Percentiles rank a stretch among this genome's conserved stretches.
Conservation (phyloP, 2,888 invertebrate genomes). For the Eubasilissa splendida region DNA sequence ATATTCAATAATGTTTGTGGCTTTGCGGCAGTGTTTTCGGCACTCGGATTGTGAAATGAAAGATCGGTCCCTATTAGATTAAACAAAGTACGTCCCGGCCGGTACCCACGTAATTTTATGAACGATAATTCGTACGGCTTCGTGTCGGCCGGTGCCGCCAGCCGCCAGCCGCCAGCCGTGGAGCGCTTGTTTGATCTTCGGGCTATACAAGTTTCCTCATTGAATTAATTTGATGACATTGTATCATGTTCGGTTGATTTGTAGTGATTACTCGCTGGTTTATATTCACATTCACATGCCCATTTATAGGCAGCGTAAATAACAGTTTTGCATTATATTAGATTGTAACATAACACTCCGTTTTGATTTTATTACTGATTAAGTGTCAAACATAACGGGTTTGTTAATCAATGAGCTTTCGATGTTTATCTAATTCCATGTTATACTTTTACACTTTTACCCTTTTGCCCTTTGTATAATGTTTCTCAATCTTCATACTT, state of each 20-base stretch:
- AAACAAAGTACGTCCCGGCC: conserved; percentile 25
- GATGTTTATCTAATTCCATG: too few relatives aligned
- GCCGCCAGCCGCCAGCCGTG: background rate
- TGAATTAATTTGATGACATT: conserved; percentile 23
- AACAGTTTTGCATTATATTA: background rate
- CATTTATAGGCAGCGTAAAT: background rate
- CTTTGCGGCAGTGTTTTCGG: conserved; percentile 50
- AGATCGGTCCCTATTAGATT: conserved; percentile 41
- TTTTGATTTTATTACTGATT: background rate
- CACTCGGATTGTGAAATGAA: conserved; percentile 43
- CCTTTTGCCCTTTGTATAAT: too few relatives aligned
- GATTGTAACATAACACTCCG: background rate
- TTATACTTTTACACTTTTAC: too few relatives aligned
- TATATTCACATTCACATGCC: background rate
- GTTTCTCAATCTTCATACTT: too few relatives aligned
- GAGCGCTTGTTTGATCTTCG: background rate
- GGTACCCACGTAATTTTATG: conserved; percentile 19
- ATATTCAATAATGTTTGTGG: conserved; percentile 45
- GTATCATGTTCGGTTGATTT: conserved; percentile 10
- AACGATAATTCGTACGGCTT: conserved; percentile 11
- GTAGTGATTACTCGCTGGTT: background rate
- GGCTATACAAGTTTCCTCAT: conserved; percentile 16
- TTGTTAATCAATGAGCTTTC: too few relatives aligned
- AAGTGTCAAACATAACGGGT: too few relatives aligned
- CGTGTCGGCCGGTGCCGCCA: background rate